These are phyloP conservation scores for Hylaea fasciaria DNA, from an alignment of 2,888 invertebrate species.

Conservation along the genomic window DNA sequence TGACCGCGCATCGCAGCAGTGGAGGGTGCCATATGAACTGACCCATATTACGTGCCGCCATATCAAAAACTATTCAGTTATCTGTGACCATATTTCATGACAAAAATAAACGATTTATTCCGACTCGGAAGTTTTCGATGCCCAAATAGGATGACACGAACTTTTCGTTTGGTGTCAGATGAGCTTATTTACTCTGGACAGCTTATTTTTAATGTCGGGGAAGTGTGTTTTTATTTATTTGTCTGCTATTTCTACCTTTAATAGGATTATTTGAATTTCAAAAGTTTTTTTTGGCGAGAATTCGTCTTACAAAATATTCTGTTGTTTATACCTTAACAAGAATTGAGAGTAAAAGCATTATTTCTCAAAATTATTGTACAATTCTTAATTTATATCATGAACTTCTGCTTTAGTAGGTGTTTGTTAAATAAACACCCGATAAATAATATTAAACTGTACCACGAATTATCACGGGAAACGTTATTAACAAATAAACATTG, in stretches of 20 bases:
- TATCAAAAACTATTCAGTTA: too few species aligned
- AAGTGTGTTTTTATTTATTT: not conserved
- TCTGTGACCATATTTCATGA: conserved; percentile 17
- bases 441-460: conserved; percentile 7
- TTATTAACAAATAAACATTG: conserved; percentile 29
- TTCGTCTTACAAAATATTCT: too few species aligned
- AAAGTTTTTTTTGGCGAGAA: too few species aligned
- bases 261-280: too few species aligned
- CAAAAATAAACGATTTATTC: conserved; percentile 28
- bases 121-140: conserved; percentile 26
- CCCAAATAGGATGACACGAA: conserved; percentile 24
- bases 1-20: too few species aligned
- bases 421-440: conserved; percentile 17
- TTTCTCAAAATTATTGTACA: too few species aligned
- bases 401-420: not conserved
- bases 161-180: conserved; percentile 24
- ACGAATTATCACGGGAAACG: conserved; percentile 26
- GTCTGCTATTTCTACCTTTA: not conserved
- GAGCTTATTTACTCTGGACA: conserved; percentile 18
- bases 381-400: not conserved
- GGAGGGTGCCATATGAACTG: too few species aligned
- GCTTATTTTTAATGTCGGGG: conserved; percentile 10
- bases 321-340: too few species aligned
- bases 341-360: too few species aligned
- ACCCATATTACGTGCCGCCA: too few species aligned